phyloP scores from a whole-genome alignment of 2,797 vertebrate genomes.

The Microtus obscurus region DNA sequence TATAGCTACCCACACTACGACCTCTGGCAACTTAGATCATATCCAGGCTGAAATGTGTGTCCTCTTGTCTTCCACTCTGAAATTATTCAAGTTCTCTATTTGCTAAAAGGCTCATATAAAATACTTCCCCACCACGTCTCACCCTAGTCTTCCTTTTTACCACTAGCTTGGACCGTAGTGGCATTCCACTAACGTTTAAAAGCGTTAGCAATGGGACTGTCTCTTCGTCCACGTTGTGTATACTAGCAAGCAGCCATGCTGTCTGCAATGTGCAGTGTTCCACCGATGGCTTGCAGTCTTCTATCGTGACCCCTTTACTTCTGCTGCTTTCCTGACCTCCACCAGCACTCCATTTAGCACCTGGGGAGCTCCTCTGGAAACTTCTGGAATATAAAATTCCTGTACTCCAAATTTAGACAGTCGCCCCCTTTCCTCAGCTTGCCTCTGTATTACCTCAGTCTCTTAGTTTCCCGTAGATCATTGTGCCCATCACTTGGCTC shows the following conservation, averaged over 20 bases:
- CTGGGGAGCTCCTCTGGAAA: neutral
- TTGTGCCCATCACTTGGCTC: neutral
- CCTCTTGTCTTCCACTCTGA: neutral
- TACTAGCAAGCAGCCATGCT: neutral
- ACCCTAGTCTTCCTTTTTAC: neutral
- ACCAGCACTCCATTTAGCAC: neutral
- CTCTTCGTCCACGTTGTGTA: neutral
- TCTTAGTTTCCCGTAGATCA: neutral
- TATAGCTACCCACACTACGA: neutral
- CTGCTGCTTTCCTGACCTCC: neutral
- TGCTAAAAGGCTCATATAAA: neutral
- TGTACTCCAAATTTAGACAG: neutral
- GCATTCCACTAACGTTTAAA: neutral
- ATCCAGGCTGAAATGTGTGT: constrained; percentile 8
- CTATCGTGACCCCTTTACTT: neutral
- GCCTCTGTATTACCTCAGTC: neutral
- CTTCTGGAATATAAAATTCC: neutral
- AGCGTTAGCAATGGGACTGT: neutral
- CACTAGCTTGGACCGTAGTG: neutral
- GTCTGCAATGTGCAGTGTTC: neutral
- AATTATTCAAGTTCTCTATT: neutral
- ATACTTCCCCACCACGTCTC: neutral
- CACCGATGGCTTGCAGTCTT: neutral
- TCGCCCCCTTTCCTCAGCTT: neutral
- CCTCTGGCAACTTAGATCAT: neutral